A percentile compares a stretch with the other conserved stretches of the same genome.
phyloP scores from a whole-genome alignment of 2,888 invertebrate species.

The Linnaemya vulpina region DNA sequence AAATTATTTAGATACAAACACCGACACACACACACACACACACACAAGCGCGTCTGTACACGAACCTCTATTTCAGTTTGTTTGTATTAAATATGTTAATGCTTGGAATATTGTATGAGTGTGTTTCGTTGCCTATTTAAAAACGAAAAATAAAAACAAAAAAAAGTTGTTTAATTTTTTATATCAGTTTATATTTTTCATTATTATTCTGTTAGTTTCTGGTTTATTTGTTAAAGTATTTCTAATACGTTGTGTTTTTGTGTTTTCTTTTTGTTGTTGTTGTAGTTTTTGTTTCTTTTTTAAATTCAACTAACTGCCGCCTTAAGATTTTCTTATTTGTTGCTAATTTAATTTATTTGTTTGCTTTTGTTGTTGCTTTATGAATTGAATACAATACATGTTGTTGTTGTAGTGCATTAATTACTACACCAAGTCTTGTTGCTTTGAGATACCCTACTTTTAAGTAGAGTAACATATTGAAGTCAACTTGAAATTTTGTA shows the following conservation, averaged over 20 bases:
- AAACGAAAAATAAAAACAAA: slow-evolving; percentile 19
- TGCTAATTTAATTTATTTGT: slow-evolving; percentile 49
- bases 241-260: slow-evolving; percentile 41
- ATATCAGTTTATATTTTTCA: slow-evolving; percentile 71
- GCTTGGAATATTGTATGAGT: neutral
- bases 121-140: slow-evolving; percentile 31
- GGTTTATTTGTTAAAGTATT: slow-evolving; percentile 72
- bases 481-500: neutral
- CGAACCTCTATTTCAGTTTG: too few species aligned
- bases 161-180: slow-evolving; percentile 66
- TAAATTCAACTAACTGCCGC: slow-evolving; percentile 70
- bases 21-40: slow-evolving; percentile 1
- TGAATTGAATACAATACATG: slow-evolving; percentile 22
- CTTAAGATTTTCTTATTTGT: slow-evolving; percentile 64
- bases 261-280: too few species aligned
- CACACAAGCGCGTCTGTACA: neutral
- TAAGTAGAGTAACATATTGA: neutral
- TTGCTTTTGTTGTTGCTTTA: slow-evolving; percentile 10
- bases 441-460: slow-evolving; percentile 22
- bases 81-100: slow-evolving; percentile 19
- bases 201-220: slow-evolving; percentile 74
- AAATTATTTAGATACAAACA: slow-evolving; percentile 45
- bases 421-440: slow-evolving; percentile 15
- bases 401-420: slow-evolving; percentile 52
- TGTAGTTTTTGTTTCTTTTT: too few species aligned